Percentiles rank a stretch among this genome's conserved stretches.
Evolutionary conservation across 2,888 invertebrate species (phyloP).

Genomic region (Rhagonycha lutea): DNA sequence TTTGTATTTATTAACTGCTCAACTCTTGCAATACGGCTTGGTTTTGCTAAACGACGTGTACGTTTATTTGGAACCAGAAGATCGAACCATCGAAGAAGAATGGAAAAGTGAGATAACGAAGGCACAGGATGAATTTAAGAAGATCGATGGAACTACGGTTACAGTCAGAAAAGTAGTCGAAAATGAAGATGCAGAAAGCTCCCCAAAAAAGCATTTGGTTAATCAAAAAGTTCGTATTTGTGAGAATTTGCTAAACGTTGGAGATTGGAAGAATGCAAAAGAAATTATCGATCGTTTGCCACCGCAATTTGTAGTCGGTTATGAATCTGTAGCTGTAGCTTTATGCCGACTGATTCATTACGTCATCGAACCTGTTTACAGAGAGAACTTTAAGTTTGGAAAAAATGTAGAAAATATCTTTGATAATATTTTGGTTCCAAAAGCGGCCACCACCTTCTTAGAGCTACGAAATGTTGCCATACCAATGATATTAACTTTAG

Average conservation of each 20-base stretch:
- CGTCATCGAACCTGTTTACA: slow-evolving; percentile 85
- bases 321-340: slow-evolving; percentile 77
- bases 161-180: slow-evolving; percentile 79
- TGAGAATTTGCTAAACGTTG: slow-evolving; percentile 84
- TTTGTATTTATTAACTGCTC: slow-evolving; percentile 86
- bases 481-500: slow-evolving; percentile 84
- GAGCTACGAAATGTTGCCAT: slow-evolving; percentile 77
- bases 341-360: slow-evolving; percentile 81
- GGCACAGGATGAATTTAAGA: slow-evolving; percentile 86
- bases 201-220: slow-evolving; percentile 62
- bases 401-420: slow-evolving; percentile 69
- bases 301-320: slow-evolving; percentile 75
- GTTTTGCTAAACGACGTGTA: slow-evolving; percentile 88
- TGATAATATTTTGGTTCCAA: slow-evolving; percentile 65
- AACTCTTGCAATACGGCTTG: slow-evolving; percentile 85
- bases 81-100: slow-evolving; percentile 76
- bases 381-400: slow-evolving; percentile 74
- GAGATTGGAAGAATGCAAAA: slow-evolving; percentile 88
- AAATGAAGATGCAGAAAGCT: slow-evolving; percentile 70
- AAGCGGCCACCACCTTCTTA: slow-evolving; percentile 68
- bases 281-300: slow-evolving; percentile 82
- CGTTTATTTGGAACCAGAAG: slow-evolving; percentile 87
- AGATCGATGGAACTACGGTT: slow-evolving; percentile 70
- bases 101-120: slow-evolving; percentile 82
- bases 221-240: slow-evolving; percentile 96